Evolutionary conservation across 2,888 invertebrate species (phyloP).

Genomic region (Tipula confusa): DNA sequence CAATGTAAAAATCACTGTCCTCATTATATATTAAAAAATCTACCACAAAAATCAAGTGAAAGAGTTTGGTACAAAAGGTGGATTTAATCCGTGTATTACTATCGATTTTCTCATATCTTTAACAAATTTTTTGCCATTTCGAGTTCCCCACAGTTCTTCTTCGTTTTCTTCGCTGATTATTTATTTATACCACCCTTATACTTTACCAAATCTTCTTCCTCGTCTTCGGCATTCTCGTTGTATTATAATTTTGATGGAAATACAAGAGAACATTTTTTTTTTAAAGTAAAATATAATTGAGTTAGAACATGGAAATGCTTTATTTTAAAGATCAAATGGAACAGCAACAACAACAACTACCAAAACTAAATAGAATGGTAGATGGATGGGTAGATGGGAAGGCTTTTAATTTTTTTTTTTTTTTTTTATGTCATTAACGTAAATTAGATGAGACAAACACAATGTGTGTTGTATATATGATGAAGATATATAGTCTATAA

Average conservation of each 20-base stretch:
- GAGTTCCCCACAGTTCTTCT: too few species aligned
- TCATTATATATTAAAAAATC: too few species aligned
- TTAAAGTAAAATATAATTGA: background rate
- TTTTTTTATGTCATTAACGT: background rate
- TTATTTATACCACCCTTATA: background rate
- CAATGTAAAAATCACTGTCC: too few species aligned
- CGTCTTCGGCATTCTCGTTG: background rate
- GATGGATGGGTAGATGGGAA: background rate
- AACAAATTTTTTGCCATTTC: too few species aligned
- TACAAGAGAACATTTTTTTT: background rate
- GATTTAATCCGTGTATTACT: too few species aligned
- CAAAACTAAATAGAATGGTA: too few species aligned
- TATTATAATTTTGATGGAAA: background rate
- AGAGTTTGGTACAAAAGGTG: too few species aligned
- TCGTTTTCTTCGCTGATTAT: background rate
- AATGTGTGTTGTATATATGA: background rate
- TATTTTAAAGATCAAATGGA: conserved; percentile 3
- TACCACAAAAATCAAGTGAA: too few species aligned
- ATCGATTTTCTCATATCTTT: too few species aligned
- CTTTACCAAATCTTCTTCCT: background rate
- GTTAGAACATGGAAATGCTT: background rate
- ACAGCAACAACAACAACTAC: background rate
- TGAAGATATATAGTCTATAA: too few species aligned
- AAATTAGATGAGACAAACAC: background rate
- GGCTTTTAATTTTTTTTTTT: background rate